A percentile compares a stretch with the other conserved stretches of the same genome.
Conservation (phyloP, 2,797 vertebrate species). For the Phyllotis vaccarum region DNA sequence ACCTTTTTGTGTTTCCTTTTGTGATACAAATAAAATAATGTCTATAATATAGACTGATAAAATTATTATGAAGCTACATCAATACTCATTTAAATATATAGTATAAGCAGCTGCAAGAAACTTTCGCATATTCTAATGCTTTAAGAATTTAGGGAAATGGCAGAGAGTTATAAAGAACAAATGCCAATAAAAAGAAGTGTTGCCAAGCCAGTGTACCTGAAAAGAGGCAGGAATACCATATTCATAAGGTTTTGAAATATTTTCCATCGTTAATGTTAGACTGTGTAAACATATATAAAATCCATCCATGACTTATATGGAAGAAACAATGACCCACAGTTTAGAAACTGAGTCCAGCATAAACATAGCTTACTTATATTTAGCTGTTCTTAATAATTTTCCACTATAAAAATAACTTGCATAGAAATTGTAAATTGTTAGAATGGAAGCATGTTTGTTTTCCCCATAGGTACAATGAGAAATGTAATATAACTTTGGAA, state of each 20-base stretch:
- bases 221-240: not conserved
- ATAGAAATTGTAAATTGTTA: not conserved
- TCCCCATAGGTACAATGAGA: not conserved
- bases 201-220: not conserved
- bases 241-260: conserved; percentile 4
- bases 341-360: not conserved
- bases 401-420: not conserved
- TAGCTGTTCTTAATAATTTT: not conserved
- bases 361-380: not conserved
- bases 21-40: conserved; percentile 28
- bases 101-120: conserved; percentile 39
- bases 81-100: not conserved
- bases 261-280: not conserved
- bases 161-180: not conserved
- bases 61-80: not conserved
- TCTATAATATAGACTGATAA: conserved; percentile 24
- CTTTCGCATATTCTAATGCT: not conserved
- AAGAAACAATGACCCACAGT: not conserved
- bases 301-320: not conserved
- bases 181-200: not conserved
- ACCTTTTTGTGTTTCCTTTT: conserved; percentile 41
- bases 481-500: not conserved
- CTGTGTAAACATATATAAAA: not conserved
- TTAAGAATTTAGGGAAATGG: not conserved
- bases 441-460: not conserved